Evolutionary conservation across 2,888 invertebrate species (phyloP).

Genomic region (Parnassius orleans): DNA sequence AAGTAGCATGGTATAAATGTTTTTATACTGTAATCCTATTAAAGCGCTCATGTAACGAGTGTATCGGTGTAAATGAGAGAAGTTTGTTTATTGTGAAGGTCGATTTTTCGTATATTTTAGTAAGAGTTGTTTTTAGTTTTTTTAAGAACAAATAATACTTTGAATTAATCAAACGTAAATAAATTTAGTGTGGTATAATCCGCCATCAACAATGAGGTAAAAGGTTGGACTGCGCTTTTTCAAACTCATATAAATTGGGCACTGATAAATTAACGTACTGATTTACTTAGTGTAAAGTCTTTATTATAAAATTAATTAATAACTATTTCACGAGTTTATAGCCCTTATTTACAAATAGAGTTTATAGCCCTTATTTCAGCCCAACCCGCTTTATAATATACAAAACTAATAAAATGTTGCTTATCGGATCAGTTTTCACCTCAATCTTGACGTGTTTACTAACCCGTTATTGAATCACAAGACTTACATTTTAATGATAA

Average conservation of each 20-base stretch:
- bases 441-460: conserved; percentile 11
- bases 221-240: too few species aligned
- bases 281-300: too few species aligned
- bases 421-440: conserved; percentile 14
- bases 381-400: neutral
- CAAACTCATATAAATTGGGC: too few species aligned
- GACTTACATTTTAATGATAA: neutral
- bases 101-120: conserved; percentile 21
- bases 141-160: too few species aligned
- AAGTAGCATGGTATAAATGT: conserved; percentile 15
- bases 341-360: too few species aligned
- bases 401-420: conserved; percentile 6
- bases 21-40: conserved; percentile 14
- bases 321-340: too few species aligned
- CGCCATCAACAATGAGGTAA: too few species aligned
- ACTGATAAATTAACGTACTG: too few species aligned
- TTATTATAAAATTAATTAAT: too few species aligned
- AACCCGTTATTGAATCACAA: conserved; percentile 7
- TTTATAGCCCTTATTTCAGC: too few species aligned
- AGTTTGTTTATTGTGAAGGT: conserved; percentile 43
- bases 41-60: conserved; percentile 25
- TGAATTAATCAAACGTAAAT: too few species aligned
- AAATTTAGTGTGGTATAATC: neutral
- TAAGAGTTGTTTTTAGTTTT: neutral
- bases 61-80: conserved; percentile 34